phyloP scores from a whole-genome alignment of 2,797 vertebrate genomes.

The Anguilla anguilla region DNA sequence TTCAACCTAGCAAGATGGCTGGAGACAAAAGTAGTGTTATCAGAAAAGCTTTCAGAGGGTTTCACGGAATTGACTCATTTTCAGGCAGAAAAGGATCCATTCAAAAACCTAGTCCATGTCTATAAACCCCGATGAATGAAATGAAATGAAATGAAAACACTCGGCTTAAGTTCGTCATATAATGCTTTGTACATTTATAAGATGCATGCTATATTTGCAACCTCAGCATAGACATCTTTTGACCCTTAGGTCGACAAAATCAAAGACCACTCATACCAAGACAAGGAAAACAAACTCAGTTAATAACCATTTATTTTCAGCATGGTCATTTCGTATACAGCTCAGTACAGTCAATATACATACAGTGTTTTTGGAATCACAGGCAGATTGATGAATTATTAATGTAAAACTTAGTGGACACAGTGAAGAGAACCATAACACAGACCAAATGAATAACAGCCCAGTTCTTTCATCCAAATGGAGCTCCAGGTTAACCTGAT shows the following conservation, averaged over 20 bases:
- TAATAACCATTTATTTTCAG: slow-evolving; percentile 25
- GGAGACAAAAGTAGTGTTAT: no score
- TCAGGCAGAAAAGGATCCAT: no score
- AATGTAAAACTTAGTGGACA: slow-evolving; percentile 33
- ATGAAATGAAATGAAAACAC: not conserved
- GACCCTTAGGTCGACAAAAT: not conserved
- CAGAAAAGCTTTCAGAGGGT: no score
- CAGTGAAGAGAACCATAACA: slow-evolving; percentile 44
- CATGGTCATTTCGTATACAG: slow-evolving; percentile 51
- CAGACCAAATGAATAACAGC: slow-evolving; percentile 39
- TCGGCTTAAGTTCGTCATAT: not conserved
- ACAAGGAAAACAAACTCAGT: not conserved
- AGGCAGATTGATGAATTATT: slow-evolving; percentile 43
- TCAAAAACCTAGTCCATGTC: no score
- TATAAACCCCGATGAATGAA: not conserved
- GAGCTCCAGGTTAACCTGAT: not conserved
- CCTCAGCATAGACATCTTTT: not conserved
- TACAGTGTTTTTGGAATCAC: slow-evolving; percentile 49
- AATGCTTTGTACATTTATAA: not conserved
- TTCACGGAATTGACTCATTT: no score
- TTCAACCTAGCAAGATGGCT: no score
- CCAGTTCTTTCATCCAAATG: not conserved
- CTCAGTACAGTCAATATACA: slow-evolving; percentile 44
- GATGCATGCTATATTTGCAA: not conserved
- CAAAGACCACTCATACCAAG: not conserved